These are phyloP conservation scores for Platycnemis pennipes DNA, from an alignment of 2,888 invertebrate genomes.

Conservation along the genomic window DNA sequence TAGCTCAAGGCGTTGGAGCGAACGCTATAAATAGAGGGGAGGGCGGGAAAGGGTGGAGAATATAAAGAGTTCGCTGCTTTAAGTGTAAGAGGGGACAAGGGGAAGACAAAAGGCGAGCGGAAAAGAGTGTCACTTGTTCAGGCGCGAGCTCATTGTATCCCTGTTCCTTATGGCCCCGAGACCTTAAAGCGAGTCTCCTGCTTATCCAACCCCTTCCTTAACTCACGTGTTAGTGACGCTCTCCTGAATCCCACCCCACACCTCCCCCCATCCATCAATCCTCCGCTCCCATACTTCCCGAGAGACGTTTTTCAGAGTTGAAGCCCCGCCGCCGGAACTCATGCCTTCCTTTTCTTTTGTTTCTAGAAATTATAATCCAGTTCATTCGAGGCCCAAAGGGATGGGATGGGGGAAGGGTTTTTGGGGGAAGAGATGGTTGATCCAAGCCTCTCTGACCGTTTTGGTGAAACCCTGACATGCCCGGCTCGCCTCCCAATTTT, in stretches of 20 bases:
- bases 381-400: constrained; percentile 14
- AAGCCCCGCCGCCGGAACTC: background rate
- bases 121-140: constrained; percentile 54
- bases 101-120: constrained; percentile 24
- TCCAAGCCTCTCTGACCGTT: background rate
- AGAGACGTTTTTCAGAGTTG: background rate
- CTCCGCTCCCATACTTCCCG: background rate
- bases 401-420: background rate
- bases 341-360: background rate
- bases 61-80: constrained; percentile 52
- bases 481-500: background rate
- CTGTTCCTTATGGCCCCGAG: constrained; percentile 17
- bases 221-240: background rate
- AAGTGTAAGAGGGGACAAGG: constrained; percentile 51
- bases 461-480: background rate
- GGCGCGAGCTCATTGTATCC: constrained; percentile 31
- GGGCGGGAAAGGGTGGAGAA: background rate
- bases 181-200: constrained; percentile 17
- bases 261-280: background rate
- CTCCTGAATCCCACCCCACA: too few relatives aligned
- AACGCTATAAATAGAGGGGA: constrained; percentile 34
- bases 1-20: background rate
- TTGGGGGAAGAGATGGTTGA: background rate
- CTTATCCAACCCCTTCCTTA: background rate
- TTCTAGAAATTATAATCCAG: constrained; percentile 51